These are phyloP conservation scores for Phengaris arion DNA, from an alignment of 2,888 invertebrate species.

Conservation along the genomic window DNA sequence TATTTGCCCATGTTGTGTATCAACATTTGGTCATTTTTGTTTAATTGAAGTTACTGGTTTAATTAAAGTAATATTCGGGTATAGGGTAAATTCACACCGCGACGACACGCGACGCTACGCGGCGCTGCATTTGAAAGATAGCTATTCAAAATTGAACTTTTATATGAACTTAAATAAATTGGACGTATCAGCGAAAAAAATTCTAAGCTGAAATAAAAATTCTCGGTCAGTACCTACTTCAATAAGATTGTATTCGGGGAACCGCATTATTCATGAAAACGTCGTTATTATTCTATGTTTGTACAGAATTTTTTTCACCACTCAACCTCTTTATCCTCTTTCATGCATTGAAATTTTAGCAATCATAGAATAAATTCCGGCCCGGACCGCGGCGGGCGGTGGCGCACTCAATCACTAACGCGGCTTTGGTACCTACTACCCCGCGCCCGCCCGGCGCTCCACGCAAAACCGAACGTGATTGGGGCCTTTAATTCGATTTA, in stretches of 20 bases:
- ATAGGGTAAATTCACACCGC: too few species aligned
- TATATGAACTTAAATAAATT: background rate
- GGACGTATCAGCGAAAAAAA: constrained; percentile 16
- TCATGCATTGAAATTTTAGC: constrained; percentile 31
- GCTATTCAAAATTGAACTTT: too few species aligned
- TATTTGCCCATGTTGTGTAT: too few species aligned
- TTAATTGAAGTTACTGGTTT: too few species aligned
- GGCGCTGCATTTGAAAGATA: too few species aligned
- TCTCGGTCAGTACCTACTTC: constrained; percentile 27
- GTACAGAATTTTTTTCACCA: constrained; percentile 26
- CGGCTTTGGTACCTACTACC: constrained; percentile 31
- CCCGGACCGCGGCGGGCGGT: constrained; percentile 36
- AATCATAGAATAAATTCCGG: constrained; percentile 31
- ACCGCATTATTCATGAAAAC: constrained; percentile 26
- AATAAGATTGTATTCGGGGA: constrained; percentile 20
- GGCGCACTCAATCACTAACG: constrained; percentile 35
- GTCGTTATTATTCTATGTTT: constrained; percentile 27
- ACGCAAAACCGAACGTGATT: constrained; percentile 46
- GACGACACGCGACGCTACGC: too few species aligned
- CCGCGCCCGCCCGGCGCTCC: constrained; percentile 26
- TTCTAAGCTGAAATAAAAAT: constrained; percentile 27
- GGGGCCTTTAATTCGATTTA: constrained; percentile 53
- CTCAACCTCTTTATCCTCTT: constrained; percentile 31
- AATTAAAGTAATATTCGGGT: too few species aligned
- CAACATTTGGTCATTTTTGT: too few species aligned